Base-by-base conservation (phyloP, 1,140 invertebrate genomes). In the Heliothis subflexa region DNA sequence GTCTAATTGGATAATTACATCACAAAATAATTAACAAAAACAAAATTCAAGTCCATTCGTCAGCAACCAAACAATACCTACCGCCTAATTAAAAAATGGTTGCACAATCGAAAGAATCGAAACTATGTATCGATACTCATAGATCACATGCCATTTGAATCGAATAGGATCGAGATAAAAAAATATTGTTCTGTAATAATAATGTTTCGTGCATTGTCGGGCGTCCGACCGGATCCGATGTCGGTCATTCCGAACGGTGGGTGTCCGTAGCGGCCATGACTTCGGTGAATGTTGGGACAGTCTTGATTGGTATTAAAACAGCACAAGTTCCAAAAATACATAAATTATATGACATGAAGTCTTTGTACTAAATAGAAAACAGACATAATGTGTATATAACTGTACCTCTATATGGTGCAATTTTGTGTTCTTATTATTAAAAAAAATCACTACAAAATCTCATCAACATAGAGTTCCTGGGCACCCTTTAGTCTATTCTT, bases 81-180 rank as follows among this genome's bases (percentile, higher is more conserved):
- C 1, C 13, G 13, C 40, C 45, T 9, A 68, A 49, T 62, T 62
- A 5, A 16, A 45, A 40, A n/a, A 62, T 40, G 33, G 14, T 62
- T 52, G 66, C 66, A 14, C 66, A 70, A 70, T 52, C 47, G 7
- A 66, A 66, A 66, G 40, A 66, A 66, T 66, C 16, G 21, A 33
- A n/a, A 13, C 45, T 70, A 52, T 9, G 13, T 0, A 45, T 55
- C 52, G 33, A 74, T 47, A 59, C 55, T 70, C 70, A 49, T 75
- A 75, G 72, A 75, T 62, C 72, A 62, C 57, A 75, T 75, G 72
- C 57, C 72, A 62, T 75, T 75, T 52, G 57, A 73, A 59, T 59
- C 71, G 72, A 75, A 75, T 50, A 61, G 57, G 14, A 75, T 49
- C 72, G 57, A 74, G 72, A 75, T 75, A 75, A 75, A 75, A 75